Base-by-base conservation (phyloP, 2,797 vertebrate species). In the Eleutherodactylus coqui region DNA sequence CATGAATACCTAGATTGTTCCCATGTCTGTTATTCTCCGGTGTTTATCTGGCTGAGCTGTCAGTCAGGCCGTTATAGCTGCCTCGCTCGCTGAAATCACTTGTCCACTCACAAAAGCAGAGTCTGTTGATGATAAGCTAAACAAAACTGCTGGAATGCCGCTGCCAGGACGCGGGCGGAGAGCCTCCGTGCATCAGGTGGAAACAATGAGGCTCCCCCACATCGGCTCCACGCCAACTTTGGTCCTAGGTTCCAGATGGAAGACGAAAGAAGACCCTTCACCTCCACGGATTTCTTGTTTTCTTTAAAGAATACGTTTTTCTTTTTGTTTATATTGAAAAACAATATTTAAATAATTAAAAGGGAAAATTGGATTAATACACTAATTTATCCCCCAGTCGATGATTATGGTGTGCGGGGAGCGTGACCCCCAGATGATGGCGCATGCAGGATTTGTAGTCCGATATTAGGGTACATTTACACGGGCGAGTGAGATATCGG, bases 31-130 rank as follows among this genome's bases (percentile, higher is more conserved):
- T 92, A 91, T 92, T 92, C 92, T 91, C 93, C 83, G 88, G 91
- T 95, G 95, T 96, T 96, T 96, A 95, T 96, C 94, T 95, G 95
- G 92, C 91, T 89, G 91, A 92, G 93, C 92, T 93, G 91, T 95
- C 92, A 96, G 92, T 96, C 95, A 95, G 93, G 91, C 93, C 94
- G 93, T 93, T 94, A 91, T 95, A 94, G 94, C 93, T 90, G 93
- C 89, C 87, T 86, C 92, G 92, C 93, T 94, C 91, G 92, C 94
- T 96, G 93, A 96, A 94, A 95, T 95, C 93, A 92, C 94, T 91
- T 91, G 89, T 91, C 92, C 89, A 82, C 90, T 92, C 89, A 90
- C 90, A 90, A 91, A 93, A 90, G 91, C 89, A 83, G 82, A 89
- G 90, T 88, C 91, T 89, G 92, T 94, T 94, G 95, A 93, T 92